Evolutionary conservation across 2,888 invertebrate genomes (phyloP), one percentile per base, ranked within the genome.

Genomic region (Anorthoa munda): DNA sequence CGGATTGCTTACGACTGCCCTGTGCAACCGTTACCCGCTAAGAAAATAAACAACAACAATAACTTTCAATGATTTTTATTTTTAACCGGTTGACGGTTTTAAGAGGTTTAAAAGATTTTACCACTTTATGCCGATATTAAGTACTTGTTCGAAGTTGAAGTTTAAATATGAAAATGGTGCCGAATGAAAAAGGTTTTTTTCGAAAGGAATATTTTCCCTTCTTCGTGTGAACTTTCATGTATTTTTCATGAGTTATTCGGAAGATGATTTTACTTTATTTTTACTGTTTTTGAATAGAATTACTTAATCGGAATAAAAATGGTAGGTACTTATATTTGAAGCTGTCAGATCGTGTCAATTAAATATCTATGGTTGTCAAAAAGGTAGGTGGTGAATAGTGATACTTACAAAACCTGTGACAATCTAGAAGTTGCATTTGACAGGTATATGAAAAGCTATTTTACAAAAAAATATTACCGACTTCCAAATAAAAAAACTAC

Each of bases 21-120:
- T 53, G 48, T 13, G 50, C 58, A 15, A 48, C 18, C 2, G 21
- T 46, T 68, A 9, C 7, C 53, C 48, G 18, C 31, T 39, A 74
- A 51, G 21, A 39, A 76, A 78, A 72, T 63, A 78, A 76, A 78
- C 23, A 45, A 45, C 53, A 45, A 45, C 48, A 21, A 12, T 50
- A 48, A 5, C 4, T 26, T 75, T 26, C 39, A 23, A 59, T 15
- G n/a, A 23, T 61, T 69, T 66, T 51, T 23, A 51, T 59, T 66
- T 58, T 46, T 21, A 66, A 23, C 15, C 5, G 15, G 7, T 17
- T 26, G 51, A 13, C n/a, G 13, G 15, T 39, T 31, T 63, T 11
- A 5, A 45, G 18, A 15, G n/a, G 51, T 51, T 63, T 51, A 23
- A 18, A 26, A n/a, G 7, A 21, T 59, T 65, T 23, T n/a, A 21